A percentile compares a stretch with the other conserved stretches of the same genome.
phyloP scores from a whole-genome alignment of 2,888 invertebrate species.

The Stegophylla sp. region DNA sequence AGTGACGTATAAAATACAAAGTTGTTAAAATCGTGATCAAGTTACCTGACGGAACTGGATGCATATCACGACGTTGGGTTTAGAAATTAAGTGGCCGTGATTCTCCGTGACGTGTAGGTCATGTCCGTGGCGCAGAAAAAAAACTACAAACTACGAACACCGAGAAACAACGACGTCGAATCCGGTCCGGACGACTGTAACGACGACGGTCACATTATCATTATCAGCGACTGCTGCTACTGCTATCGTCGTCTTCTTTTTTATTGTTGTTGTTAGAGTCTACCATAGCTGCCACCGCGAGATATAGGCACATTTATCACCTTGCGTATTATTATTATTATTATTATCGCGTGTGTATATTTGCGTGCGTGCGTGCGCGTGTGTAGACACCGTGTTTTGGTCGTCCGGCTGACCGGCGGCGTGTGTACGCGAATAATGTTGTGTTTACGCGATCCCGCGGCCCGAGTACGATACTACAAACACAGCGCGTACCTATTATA shows the following conservation, averaged over 20 bases:
- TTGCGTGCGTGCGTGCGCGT: not conserved
- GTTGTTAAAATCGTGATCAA: not conserved
- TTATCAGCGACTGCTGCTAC: not conserved
- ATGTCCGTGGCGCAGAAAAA: conserved; percentile 1
- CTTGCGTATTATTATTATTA: conserved; percentile 1
- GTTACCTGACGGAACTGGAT: conserved; percentile 41
- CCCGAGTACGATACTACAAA: conserved; percentile 6
- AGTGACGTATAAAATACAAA: too few relatives aligned
- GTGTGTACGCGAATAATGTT: conserved; percentile 15
- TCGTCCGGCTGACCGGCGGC: conserved; percentile 24
- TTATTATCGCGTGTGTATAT: not conserved
- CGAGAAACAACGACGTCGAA: not conserved
- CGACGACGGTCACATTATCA: conserved; percentile 34
- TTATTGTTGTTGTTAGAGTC: conserved; percentile 13
- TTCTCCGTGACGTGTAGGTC: not conserved
- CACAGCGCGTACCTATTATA: not conserved
- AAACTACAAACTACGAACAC: conserved; percentile 5
- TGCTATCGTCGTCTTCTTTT: not conserved
- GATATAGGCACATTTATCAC: conserved; percentile 34
- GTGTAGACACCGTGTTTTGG: not conserved
- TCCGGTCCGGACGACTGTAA: conserved; percentile 8
- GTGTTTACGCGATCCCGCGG: conserved; percentile 28
- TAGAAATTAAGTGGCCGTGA: not conserved
- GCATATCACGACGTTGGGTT: conserved; percentile 23
- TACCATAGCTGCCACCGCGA: not conserved